Percentiles rank a stretch among this genome's conserved stretches.
Conservation (phyloP, 2,113 vertebrate species). For the Campylomormyrus tamandua region DNA sequence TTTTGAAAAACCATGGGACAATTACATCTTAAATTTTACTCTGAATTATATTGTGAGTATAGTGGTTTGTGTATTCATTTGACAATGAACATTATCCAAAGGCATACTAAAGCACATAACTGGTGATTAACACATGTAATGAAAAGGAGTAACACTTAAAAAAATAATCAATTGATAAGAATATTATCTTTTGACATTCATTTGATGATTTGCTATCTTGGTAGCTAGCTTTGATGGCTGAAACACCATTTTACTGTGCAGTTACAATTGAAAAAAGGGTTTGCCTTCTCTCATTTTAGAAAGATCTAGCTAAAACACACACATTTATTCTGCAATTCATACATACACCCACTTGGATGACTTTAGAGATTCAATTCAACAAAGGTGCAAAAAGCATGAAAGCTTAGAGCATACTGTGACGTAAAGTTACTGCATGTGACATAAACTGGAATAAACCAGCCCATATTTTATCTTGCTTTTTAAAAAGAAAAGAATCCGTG, state of each 20-base stretch:
- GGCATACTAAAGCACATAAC: neutral
- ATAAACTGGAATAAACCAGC: neutral
- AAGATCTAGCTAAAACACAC: neutral
- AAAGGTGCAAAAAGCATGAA: neutral
- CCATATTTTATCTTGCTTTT: neutral
- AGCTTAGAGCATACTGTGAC: neutral
- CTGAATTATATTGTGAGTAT: neutral
- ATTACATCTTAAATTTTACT: neutral
- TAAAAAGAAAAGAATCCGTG: neutral
- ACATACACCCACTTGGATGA: neutral
- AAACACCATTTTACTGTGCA: neutral
- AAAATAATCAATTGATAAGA: neutral
- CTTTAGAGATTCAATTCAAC: neutral
- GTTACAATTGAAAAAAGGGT: neutral
- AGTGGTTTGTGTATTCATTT: neutral
- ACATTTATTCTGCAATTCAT: neutral
- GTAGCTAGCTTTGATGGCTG: neutral
- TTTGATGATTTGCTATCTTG: neutral
- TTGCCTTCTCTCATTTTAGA: neutral
- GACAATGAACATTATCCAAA: neutral
- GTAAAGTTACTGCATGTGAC: neutral
- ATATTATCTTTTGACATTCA: neutral
- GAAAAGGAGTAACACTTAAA: neutral
- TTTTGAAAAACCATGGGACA: neutral
- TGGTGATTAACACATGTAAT: neutral